Conservation (phyloP, 1,140 invertebrate genomes). For the Cherax quadricarinatus region DNA sequence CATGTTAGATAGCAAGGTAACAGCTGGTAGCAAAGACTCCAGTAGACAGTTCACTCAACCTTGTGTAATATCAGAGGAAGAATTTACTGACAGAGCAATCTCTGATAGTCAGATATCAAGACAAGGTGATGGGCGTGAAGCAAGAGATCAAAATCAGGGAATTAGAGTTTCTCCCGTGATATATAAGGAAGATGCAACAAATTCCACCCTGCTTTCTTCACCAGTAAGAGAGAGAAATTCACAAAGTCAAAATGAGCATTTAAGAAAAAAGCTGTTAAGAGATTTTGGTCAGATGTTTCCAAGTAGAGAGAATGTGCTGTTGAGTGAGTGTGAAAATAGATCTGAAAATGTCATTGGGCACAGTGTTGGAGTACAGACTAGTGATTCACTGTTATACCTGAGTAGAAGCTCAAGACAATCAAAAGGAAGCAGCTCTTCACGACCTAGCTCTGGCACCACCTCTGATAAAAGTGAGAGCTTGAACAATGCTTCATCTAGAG, state of each 20-base stretch:
- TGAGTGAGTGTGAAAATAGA: background rate
- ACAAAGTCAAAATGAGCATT: background rate
- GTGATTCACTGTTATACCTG: constrained; percentile 44
- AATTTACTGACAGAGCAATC: constrained; percentile 3
- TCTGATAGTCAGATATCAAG: constrained; percentile 43
- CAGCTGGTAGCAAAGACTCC: background rate
- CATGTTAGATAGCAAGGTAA: background rate
- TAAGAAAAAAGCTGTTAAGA: background rate
- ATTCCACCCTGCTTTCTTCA: background rate
- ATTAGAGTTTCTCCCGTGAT: background rate
- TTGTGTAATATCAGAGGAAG: constrained; percentile 33
- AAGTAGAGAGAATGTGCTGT: constrained; percentile 30
- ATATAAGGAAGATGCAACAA: background rate
- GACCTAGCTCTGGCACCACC: background rate
- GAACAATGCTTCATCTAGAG: background rate
- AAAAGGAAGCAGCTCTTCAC: background rate
- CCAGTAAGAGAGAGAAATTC: background rate
- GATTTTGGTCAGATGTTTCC: constrained; percentile 67
- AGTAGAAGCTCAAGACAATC: constrained; percentile 6
- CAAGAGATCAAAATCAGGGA: constrained; percentile 33
- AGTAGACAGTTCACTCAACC: background rate
- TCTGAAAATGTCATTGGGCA: background rate
- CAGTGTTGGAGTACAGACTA: constrained; percentile 50
- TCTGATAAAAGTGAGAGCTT: background rate
- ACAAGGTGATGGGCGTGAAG: constrained; percentile 54